A percentile compares a stretch with the other conserved stretches of the same genome.
phyloP scores from a whole-genome alignment of 2,888 invertebrate genomes.

The Cryptophagus acutangulus region DNA sequence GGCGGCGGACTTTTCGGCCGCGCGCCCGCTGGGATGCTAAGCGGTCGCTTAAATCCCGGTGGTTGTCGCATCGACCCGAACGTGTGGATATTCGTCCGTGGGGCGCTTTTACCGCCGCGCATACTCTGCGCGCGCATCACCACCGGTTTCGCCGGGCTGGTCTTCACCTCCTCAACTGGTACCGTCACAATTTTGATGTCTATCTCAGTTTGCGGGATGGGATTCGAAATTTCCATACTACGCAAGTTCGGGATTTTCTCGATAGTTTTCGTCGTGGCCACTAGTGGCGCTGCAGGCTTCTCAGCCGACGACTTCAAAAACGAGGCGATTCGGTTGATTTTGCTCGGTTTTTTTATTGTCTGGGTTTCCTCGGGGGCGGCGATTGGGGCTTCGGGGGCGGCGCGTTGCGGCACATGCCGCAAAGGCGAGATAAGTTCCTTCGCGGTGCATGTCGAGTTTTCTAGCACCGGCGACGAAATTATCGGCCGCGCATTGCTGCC shows the following conservation, averaged over 20 bases:
- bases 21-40: slow-evolving; percentile 63
- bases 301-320: slow-evolving; percentile 62
- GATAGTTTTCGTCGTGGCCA: slow-evolving; percentile 60
- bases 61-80: slow-evolving; percentile 82
- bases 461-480: slow-evolving; percentile 76
- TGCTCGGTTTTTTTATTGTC: slow-evolving; percentile 48
- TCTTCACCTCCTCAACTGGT: slow-evolving; percentile 55
- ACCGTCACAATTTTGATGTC: slow-evolving; percentile 57
- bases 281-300: slow-evolving; percentile 51
- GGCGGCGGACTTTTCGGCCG: slow-evolving; percentile 75
- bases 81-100: slow-evolving; percentile 61
- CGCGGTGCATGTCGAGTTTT: slow-evolving; percentile 75
- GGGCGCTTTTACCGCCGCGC: slow-evolving; percentile 54
- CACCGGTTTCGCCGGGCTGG: slow-evolving; percentile 50
- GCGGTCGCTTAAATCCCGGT: slow-evolving; percentile 61
- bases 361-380: slow-evolving; percentile 41
- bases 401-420: slow-evolving; percentile 57
- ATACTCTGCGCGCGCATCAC: slow-evolving; percentile 79
- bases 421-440: slow-evolving; percentile 66
- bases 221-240: slow-evolving; percentile 76
- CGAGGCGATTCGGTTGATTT: slow-evolving; percentile 68
- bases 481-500: slow-evolving; percentile 64
- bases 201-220: slow-evolving; percentile 68
- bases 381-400: slow-evolving; percentile 57
- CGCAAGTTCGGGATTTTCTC: slow-evolving; percentile 70